Evolutionary conservation across 2,797 vertebrate genomes (phyloP).

Genomic region (Saguinus oedipus): DNA sequence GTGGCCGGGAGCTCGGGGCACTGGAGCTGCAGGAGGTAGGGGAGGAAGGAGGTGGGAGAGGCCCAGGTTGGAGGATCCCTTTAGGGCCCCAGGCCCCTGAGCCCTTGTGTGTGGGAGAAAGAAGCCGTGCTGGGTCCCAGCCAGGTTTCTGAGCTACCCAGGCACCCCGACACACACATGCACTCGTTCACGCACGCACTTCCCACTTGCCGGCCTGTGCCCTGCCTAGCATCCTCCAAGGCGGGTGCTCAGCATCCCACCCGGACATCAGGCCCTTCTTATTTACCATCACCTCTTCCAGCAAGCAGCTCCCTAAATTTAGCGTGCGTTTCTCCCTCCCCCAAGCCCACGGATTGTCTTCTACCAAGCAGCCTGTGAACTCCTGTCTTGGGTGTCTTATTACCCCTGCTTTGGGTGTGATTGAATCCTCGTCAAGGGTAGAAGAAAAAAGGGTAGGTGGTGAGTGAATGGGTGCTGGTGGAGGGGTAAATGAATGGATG

Average conservation of each 20-base stretch:
- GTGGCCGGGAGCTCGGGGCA: neutral
- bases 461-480: neutral
- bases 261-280: neutral
- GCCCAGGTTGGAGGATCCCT: neutral
- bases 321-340: neutral
- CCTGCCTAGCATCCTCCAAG: neutral
- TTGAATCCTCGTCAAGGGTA: neutral
- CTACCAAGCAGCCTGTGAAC: neutral
- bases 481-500: neutral
- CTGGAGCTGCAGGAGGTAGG: slow-evolving; percentile 55
- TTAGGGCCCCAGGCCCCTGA: neutral
- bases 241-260: neutral
- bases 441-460: neutral
- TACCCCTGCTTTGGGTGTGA: slow-evolving; percentile 17
- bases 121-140: neutral
- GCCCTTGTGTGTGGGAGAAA: neutral
- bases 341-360: neutral
- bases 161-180: neutral
- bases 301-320: neutral
- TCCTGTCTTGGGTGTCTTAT: neutral
- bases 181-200: accelerated
- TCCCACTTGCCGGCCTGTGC: neutral
- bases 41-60: neutral
- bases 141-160: neutral
- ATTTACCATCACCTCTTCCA: neutral